Percentiles rank a stretch among this genome's conserved stretches.
Conservation (phyloP, 2,113 vertebrate genomes). For the Ursus arctos region DNA sequence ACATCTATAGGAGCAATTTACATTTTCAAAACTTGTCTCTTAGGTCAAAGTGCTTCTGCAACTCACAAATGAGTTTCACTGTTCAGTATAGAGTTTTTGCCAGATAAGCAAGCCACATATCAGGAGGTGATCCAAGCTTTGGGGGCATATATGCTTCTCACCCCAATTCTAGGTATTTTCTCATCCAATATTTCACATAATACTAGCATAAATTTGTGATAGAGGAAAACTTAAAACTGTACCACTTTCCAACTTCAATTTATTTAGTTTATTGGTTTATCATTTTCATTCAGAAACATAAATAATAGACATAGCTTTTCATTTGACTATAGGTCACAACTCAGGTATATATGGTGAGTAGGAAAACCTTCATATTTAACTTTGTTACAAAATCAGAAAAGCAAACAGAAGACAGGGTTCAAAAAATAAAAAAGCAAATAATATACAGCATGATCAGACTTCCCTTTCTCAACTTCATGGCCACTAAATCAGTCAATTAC, state of each 20-base stretch:
- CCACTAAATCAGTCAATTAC: neutral
- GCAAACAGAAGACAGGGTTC: neutral
- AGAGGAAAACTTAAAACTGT: neutral
- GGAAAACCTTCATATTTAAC: neutral
- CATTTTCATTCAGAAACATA: neutral
- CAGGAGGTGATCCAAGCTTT: neutral
- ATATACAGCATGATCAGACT: neutral
- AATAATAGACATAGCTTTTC: neutral
- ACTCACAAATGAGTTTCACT: constrained; percentile 6
- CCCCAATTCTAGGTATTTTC: too few relatives aligned
- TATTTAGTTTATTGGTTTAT: neutral
- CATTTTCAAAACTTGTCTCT: constrained; percentile 22
- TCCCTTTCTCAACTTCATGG: neutral
- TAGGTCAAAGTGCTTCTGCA: neutral
- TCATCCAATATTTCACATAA: neutral
- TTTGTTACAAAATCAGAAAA: neutral
- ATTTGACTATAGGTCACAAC: neutral
- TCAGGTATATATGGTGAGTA: neutral
- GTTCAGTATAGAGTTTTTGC: neutral
- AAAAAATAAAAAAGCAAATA: neutral
- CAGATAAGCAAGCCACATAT: neutral
- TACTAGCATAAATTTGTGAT: neutral
- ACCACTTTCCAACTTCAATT: neutral
- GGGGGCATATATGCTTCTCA: neutral
- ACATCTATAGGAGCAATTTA: neutral